Evolutionary conservation across 1,140 invertebrate species (phyloP).

Genomic region (Drosophila quadrilineata): DNA sequence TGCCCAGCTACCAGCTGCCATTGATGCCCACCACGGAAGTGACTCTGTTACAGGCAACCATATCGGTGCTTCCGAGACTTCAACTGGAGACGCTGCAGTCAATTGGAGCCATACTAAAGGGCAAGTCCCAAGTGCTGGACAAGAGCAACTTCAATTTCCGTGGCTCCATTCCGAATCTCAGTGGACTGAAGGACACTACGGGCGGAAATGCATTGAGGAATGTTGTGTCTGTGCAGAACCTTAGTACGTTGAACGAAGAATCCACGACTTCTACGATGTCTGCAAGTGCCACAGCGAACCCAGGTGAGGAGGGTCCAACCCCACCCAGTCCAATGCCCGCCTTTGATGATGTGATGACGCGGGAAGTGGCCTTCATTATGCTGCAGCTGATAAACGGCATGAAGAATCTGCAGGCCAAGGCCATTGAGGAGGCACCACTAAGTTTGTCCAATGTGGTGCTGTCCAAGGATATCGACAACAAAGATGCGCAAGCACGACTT

Average conservation of each 20-base stretch:
- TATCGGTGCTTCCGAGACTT: constrained; percentile 87
- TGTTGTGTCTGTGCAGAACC: constrained; percentile 75
- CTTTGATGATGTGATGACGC: constrained; percentile 80
- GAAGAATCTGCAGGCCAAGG: constrained; percentile 91
- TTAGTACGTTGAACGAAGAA: constrained; percentile 73
- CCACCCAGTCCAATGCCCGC: constrained; percentile 63
- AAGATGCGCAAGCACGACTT: constrained; percentile 84
- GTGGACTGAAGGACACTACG: constrained; percentile 46
- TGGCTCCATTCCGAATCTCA: constrained; percentile 74
- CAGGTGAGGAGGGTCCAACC: constrained; percentile 43
- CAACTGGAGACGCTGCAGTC: constrained; percentile 87
- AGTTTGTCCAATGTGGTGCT: constrained; percentile 83
- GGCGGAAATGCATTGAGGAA: constrained; percentile 54
- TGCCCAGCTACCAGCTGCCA: constrained; percentile 85
- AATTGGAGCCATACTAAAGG: constrained; percentile 84
- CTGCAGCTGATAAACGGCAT: constrained; percentile 90
- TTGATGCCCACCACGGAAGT: constrained; percentile 81
- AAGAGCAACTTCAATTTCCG: constrained; percentile 79
- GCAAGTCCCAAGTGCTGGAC: constrained; percentile 81
- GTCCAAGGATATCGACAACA: constrained; percentile 83
- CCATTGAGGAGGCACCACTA: constrained; percentile 88
- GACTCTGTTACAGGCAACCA: constrained; percentile 86
- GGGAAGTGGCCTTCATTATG: constrained; percentile 87
- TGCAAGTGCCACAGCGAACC: background rate
- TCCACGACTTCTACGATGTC: constrained; percentile 27